These are phyloP conservation scores for Telmatherina bonti DNA, from an alignment of 2,797 vertebrate species.

Conservation along the genomic window DNA sequence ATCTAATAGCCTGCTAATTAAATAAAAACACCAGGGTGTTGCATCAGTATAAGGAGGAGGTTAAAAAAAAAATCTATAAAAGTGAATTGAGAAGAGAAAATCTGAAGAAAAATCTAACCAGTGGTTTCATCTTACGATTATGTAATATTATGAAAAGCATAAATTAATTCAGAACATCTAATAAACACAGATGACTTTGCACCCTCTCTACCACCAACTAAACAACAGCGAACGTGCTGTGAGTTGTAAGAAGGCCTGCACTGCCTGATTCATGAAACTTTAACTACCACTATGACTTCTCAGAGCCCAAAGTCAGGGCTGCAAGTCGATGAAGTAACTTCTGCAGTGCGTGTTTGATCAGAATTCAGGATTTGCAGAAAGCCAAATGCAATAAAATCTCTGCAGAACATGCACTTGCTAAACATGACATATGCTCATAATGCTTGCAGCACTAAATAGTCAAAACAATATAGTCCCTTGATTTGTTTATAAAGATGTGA, in stretches of 20 bases:
- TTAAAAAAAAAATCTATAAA: neutral
- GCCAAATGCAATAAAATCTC: neutral
- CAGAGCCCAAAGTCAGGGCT: slow-evolving; percentile 9
- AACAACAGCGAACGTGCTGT: slow-evolving; percentile 29
- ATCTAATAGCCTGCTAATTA: slow-evolving; percentile 1
- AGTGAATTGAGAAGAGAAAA: slow-evolving; percentile 2
- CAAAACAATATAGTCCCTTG: neutral
- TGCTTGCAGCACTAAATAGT: neutral
- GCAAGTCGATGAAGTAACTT: neutral
- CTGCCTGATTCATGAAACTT: slow-evolving; percentile 48
- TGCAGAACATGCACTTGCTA: slow-evolving; percentile 14
- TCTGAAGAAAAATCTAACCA: neutral
- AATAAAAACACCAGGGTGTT: neutral
- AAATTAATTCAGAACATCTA: neutral
- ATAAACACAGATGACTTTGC: slow-evolving; percentile 11
- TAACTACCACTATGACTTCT: slow-evolving; percentile 32
- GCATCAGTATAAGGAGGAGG: neutral
- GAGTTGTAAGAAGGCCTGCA: slow-evolving; percentile 28
- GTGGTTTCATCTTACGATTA: neutral
- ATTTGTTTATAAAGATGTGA: neutral
- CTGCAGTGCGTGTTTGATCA: neutral
- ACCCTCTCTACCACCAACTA: neutral
- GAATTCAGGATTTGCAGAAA: neutral
- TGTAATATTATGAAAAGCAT: neutral
- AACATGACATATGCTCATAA: neutral